Evolutionary conservation across 1,140 invertebrate species (phyloP).

Genomic region (Trachymyrmex septentrionalis): DNA sequence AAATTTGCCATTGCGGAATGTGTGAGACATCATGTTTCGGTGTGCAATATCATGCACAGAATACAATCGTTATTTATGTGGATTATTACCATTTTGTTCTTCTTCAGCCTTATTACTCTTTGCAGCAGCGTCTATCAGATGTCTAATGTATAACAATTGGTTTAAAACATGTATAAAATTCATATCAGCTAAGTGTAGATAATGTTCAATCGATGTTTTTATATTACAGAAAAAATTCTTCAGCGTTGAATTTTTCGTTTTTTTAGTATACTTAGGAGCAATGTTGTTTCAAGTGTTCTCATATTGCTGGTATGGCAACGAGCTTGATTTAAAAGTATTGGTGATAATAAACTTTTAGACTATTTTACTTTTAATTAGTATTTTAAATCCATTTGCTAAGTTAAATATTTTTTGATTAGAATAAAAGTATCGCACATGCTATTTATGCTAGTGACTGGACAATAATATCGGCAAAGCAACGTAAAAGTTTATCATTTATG

Average conservation of each 20-base stretch:
- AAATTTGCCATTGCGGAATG: constrained; percentile 27
- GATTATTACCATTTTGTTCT: constrained; percentile 36
- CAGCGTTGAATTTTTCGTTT: constrained; percentile 27
- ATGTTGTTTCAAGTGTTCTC: constrained; percentile 62
- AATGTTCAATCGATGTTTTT: neutral
- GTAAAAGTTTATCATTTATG: constrained; percentile 24
- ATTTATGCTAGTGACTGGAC: constrained; percentile 46
- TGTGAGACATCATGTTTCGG: constrained; percentile 44
- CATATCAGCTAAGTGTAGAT: neutral
- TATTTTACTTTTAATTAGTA: neutral
- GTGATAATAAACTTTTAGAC: neutral
- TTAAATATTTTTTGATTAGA: constrained; percentile 17
- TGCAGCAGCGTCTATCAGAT: constrained; percentile 57
- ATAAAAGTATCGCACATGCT: constrained; percentile 25
- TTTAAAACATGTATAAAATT: constrained; percentile 2
- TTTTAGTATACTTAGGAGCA: constrained; percentile 32
- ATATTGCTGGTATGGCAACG: constrained; percentile 68
- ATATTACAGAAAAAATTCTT: constrained; percentile 25
- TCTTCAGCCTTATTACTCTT: constrained; percentile 48
- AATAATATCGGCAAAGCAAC: constrained; percentile 6
- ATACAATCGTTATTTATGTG: constrained; percentile 55
- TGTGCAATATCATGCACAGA: constrained; percentile 13
- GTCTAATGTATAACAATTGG: constrained; percentile 33
- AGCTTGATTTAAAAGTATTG: constrained; percentile 54
- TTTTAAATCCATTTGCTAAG: neutral